Conservation (phyloP, 1,140 invertebrate genomes). For the Bombus sylvicola region DNA sequence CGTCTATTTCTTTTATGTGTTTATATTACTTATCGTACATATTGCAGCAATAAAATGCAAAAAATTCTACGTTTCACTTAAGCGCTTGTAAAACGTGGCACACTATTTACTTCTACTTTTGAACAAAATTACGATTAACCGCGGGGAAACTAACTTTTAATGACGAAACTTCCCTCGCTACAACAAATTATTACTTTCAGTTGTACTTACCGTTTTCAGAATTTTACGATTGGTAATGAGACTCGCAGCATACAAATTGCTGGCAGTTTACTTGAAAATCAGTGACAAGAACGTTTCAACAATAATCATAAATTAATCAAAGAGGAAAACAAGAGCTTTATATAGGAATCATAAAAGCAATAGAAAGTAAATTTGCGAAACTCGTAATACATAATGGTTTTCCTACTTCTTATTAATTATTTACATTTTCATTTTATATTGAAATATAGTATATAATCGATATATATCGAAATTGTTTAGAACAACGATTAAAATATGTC, state of each 20-base stretch:
- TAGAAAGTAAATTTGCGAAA: not conserved
- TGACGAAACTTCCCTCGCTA: conserved; percentile 26
- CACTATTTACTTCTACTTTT: not conserved
- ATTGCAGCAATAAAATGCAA: not conserved
- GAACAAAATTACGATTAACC: conserved; percentile 43
- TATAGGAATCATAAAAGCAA: not conserved
- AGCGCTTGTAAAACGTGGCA: not conserved
- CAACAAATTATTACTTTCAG: conserved; percentile 41
- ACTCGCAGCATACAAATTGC: not conserved
- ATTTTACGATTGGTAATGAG: conserved; percentile 16
- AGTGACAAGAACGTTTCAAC: not conserved
- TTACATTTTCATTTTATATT: not conserved
- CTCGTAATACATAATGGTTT: not conserved
- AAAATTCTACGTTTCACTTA: not conserved
- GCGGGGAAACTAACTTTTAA: conserved; percentile 40
- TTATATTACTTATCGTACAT: not conserved
- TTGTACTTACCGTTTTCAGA: not conserved
- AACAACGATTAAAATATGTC: not conserved
- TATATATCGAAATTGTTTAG: not conserved
- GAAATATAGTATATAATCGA: not conserved
- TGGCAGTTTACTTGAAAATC: not conserved
- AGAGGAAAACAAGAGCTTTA: not conserved
- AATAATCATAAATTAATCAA: not conserved
- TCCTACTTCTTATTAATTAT: not conserved
- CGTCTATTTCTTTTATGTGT: not conserved